These are phyloP conservation scores for Agrotis ipsilon DNA, from an alignment of 2,888 invertebrate species.

Conservation along the genomic window DNA sequence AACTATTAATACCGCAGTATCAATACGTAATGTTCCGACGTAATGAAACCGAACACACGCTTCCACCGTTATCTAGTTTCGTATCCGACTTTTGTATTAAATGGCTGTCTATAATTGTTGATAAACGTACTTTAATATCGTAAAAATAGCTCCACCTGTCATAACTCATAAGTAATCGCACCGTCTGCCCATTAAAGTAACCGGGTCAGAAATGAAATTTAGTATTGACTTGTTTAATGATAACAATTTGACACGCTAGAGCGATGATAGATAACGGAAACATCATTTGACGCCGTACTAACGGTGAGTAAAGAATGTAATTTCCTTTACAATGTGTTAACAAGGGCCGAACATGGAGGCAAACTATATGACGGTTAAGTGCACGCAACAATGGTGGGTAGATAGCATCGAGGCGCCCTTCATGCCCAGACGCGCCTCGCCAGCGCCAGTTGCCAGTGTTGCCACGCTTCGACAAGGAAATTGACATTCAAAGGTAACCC, in stretches of 20 bases:
- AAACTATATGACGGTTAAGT: constrained; percentile 87
- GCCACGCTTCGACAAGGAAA: constrained; percentile 75
- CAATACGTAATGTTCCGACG: constrained; percentile 70
- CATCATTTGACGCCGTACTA: constrained; percentile 81
- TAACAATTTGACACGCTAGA: constrained; percentile 85
- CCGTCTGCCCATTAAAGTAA: constrained; percentile 57
- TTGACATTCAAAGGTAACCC: constrained; percentile 60
- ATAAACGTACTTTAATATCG: constrained; percentile 54
- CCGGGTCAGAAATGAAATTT: constrained; percentile 69
- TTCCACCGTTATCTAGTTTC: constrained; percentile 43
- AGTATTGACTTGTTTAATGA: constrained; percentile 82
- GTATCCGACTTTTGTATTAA: constrained; percentile 48
- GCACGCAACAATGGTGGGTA: constrained; percentile 87
- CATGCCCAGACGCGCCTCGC: constrained; percentile 65
- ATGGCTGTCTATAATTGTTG: constrained; percentile 46
- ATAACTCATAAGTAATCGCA: constrained; percentile 61
- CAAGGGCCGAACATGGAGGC: constrained; percentile 84
- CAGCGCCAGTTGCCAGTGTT: constrained; percentile 41
- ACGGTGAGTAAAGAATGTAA: constrained; percentile 88
- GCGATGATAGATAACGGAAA: constrained; percentile 88
- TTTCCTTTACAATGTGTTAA: constrained; percentile 91
- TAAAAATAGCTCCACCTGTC: constrained; percentile 55
- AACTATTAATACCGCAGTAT: constrained; percentile 83
- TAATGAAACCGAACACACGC: constrained; percentile 64
- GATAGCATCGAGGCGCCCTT: constrained; percentile 87